Evolutionary conservation across 30 jellyfish, hydroid and myxozoan species (phyloP).

Genomic region (Kudoa iwatai): DNA sequence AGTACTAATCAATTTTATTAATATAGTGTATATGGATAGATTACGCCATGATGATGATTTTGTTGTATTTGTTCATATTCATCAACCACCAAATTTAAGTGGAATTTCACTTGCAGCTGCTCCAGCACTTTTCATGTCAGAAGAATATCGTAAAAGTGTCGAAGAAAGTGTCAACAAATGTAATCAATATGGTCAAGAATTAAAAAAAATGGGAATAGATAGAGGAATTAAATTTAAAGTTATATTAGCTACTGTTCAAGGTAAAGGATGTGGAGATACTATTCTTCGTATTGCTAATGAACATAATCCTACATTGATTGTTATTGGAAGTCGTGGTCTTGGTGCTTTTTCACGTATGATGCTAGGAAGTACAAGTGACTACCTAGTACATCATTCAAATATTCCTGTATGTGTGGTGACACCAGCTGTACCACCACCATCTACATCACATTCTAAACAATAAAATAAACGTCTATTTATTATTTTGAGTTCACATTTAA

Average conservation of each 20-base stretch:
- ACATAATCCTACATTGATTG: neutral
- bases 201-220: too few species aligned
- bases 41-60: neutral
- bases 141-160: too few species aligned
- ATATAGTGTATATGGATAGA: neutral
- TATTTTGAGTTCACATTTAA: too few species aligned
- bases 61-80: neutral
- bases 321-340: neutral
- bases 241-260: too few species aligned
- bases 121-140: too few species aligned
- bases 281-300: neutral
- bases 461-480: too few species aligned
- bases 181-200: too few species aligned
- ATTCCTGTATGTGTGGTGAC: neutral
- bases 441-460: too few species aligned
- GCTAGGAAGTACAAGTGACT: slow-evolving; percentile 1
- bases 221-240: too few species aligned
- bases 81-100: neutral
- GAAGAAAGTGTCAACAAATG: too few species aligned
- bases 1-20: too few species aligned
- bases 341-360: neutral
- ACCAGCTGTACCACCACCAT: too few species aligned
- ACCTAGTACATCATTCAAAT: neutral
- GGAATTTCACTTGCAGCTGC: neutral
- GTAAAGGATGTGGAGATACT: neutral